Evolutionary conservation across 2,113 vertebrate genomes (phyloP).

Genomic region (Myrmecophaga tridactyla): DNA sequence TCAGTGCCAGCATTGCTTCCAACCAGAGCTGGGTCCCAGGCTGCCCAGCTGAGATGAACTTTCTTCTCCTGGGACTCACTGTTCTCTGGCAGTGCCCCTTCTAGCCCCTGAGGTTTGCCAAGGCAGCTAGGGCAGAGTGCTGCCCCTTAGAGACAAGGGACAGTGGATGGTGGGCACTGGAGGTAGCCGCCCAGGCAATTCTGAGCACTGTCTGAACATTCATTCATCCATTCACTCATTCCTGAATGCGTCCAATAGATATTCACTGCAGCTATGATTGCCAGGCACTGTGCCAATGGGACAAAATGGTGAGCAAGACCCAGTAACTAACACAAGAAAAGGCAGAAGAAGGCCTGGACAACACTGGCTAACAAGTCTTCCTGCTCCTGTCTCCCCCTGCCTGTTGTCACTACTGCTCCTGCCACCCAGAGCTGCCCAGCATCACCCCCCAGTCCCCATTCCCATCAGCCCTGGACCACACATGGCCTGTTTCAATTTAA

Average conservation of each 20-base stretch:
- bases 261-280: neutral
- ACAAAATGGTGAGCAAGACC: neutral
- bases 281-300: neutral
- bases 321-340: neutral
- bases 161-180: too few species aligned
- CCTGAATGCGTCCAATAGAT: neutral
- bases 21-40: neutral
- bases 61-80: neutral
- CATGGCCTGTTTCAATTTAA: neutral
- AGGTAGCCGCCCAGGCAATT: too few species aligned
- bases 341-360: neutral
- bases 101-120: neutral
- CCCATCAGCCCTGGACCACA: neutral
- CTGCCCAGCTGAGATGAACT: rapidly evolving
- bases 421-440: too few species aligned
- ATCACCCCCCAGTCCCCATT: neutral
- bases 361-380: neutral
- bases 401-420: neutral
- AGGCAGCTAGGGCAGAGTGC: neutral
- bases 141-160: neutral
- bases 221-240: neutral
- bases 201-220: neutral
- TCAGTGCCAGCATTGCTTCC: rapidly evolving
- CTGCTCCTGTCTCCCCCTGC: rapidly evolving
- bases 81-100: neutral